Conservation (phyloP, 2,113 vertebrate genomes). For the Gasterosteus aculeatus region DNA sequence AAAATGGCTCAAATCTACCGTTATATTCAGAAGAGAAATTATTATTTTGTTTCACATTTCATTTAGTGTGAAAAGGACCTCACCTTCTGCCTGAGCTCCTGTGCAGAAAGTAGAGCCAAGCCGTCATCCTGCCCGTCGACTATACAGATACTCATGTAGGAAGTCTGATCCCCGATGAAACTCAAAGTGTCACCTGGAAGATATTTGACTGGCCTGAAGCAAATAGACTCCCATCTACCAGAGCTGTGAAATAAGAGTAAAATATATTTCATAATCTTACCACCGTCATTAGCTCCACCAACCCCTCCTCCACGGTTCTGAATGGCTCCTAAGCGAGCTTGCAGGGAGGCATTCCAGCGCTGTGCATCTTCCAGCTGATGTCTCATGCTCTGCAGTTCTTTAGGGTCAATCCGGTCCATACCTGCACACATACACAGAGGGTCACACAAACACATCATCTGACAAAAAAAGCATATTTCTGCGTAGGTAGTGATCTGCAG, state of each 20-base stretch:
- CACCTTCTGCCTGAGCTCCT: constrained; percentile 90
- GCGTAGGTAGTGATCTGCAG: background rate
- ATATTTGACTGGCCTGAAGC: background rate
- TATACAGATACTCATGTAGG: constrained; percentile 96
- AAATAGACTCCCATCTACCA: background rate
- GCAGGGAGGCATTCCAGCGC: constrained; percentile 83
- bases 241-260: background rate
- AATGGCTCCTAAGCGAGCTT: constrained; percentile 82
- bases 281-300: constrained; percentile 77
- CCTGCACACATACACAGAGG: constrained; percentile 44
- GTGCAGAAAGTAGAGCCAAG: constrained; percentile 83
- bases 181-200: constrained; percentile 87
- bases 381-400: constrained; percentile 78
- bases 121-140: constrained; percentile 83
- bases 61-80: background rate
- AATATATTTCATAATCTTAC: constrained; percentile 45
- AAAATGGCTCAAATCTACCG: background rate
- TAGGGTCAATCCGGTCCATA: constrained; percentile 68
- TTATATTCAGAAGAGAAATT: background rate
- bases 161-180: constrained; percentile 92
- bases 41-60: background rate
- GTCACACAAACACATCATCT: background rate
- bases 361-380: constrained; percentile 84
- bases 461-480: background rate
- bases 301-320: constrained; percentile 82